Evolutionary conservation across 2,797 vertebrate species (phyloP).

Genomic region (Oryzias dopingdopingensis): DNA sequence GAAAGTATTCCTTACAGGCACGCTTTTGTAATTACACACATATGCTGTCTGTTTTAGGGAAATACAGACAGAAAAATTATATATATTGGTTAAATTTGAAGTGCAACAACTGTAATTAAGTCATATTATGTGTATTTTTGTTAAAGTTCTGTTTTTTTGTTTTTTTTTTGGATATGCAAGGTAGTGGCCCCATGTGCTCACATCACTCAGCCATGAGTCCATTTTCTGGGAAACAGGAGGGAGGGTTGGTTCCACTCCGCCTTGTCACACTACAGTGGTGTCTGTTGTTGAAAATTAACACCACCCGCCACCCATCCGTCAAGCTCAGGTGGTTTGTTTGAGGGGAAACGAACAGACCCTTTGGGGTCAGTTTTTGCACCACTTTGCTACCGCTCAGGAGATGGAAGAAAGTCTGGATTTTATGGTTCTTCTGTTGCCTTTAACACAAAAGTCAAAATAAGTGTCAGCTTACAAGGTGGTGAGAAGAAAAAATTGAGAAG

Average conservation of each 20-base stretch:
- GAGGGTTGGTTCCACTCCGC: conserved; percentile 39
- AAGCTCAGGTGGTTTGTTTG: conserved; percentile 67
- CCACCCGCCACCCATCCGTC: conserved; percentile 62
- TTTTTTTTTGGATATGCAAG: conserved; percentile 31
- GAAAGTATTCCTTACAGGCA: conserved; percentile 33
- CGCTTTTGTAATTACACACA: conserved; percentile 49
- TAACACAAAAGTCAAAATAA: conserved; percentile 42
- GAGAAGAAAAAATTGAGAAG: conserved; percentile 1
- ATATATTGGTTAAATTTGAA: conserved; percentile 10
- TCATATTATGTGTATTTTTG: neutral
- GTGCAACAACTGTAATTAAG: conserved; percentile 5
- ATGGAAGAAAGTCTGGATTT: conserved; percentile 53
- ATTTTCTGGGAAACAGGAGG: conserved; percentile 19
- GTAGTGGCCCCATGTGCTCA: conserved; percentile 56
- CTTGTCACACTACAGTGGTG: conserved; percentile 46
- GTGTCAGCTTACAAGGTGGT: conserved; percentile 48
- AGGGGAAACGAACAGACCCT: conserved; percentile 54
- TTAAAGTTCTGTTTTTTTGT: neutral
- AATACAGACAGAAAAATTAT: neutral
- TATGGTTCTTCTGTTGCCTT: conserved; percentile 40
- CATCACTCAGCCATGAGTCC: conserved; percentile 42
- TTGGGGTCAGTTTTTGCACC: conserved; percentile 36
- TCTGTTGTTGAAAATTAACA: conserved; percentile 65
- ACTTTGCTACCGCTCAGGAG: conserved; percentile 41
- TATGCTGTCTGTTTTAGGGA: conserved; percentile 35